phyloP scores from a whole-genome alignment of 1,140 invertebrate genomes.

The Drosophila pseudoobscura region DNA sequence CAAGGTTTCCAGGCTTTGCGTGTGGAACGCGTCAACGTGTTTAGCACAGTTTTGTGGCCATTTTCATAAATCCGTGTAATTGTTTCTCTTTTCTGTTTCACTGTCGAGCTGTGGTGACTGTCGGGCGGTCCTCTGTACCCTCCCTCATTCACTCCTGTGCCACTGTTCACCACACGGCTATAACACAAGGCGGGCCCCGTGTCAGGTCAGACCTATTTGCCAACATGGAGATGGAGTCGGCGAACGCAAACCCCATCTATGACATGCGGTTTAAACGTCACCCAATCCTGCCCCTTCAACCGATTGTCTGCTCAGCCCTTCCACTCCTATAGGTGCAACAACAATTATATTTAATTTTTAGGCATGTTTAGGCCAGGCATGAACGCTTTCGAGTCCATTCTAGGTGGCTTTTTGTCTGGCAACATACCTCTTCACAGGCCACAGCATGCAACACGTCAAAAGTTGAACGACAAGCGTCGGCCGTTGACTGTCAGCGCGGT shows the following conservation, averaged over 20 bases:
- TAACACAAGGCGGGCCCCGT: not conserved
- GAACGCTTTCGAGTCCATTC: not conserved
- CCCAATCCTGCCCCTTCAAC: conserved; percentile 4
- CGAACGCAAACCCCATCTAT: conserved; percentile 20
- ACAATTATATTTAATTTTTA: conserved; percentile 67
- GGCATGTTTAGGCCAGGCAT: conserved; percentile 46
- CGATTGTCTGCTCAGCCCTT: conserved; percentile 8
- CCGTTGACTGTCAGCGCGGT: conserved; percentile 44
- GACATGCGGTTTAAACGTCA: conserved; percentile 36
- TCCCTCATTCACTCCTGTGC: too few species aligned
- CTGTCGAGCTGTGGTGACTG: conserved; percentile 35
- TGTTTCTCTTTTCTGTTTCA: conserved; percentile 12
- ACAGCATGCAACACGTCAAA: conserved; percentile 74
- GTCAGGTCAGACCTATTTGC: conserved; percentile 37
- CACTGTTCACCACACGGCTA: conserved; percentile 8
- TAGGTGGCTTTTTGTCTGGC: conserved; percentile 58
- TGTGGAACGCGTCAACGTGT: conserved; percentile 67
- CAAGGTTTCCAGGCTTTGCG: conserved; percentile 44
- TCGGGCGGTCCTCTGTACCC: not conserved
- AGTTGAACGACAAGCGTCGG: conserved; percentile 60
- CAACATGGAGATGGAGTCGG: conserved; percentile 35
- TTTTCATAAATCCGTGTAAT: conserved; percentile 70
- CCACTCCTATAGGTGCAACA: conserved; percentile 2
- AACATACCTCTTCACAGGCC: conserved; percentile 4
- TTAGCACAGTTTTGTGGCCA: conserved; percentile 70